Conservation (phyloP, 2,888 invertebrate species). For the Agrilus cyanescens region DNA sequence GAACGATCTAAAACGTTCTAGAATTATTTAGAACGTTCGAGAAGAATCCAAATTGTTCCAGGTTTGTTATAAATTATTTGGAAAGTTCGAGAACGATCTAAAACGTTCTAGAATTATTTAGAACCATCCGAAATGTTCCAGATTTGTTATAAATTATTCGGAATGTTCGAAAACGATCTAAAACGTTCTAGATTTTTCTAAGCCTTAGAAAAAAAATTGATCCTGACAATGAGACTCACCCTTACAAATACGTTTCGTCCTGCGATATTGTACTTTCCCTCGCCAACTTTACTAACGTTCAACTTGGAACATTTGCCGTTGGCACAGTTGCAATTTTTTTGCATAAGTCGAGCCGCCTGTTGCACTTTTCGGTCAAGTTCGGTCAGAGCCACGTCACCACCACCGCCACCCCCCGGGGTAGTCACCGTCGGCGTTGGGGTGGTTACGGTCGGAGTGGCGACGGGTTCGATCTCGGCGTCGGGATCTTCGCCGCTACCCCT, state of each 20-base stretch:
- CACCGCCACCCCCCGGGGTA: conserved; percentile 9
- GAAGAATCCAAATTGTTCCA: too few relatives aligned
- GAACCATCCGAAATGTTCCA: too few relatives aligned
- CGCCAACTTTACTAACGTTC: conserved; percentile 69
- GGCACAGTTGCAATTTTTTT: conserved; percentile 62
- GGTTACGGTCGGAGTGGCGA: conserved; percentile 3
- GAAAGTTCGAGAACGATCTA: too few relatives aligned
- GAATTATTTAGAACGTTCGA: too few relatives aligned
- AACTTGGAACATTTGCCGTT: conserved; percentile 59
- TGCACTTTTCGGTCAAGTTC: conserved; percentile 65
- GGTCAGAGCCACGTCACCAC: conserved; percentile 36
- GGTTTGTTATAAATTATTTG: too few relatives aligned
- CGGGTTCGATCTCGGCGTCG: conserved; percentile 45
- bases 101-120: too few relatives aligned
- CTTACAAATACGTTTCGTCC: conserved; percentile 79
- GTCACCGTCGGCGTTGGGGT: conserved; percentile 3
- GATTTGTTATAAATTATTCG: too few relatives aligned
- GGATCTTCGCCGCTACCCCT: conserved; percentile 58
- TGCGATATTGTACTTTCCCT: conserved; percentile 77
- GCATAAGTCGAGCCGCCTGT: conserved; percentile 57
- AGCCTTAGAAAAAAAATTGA: too few relatives aligned
- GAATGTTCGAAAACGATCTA: too few relatives aligned
- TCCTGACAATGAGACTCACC: conserved; percentile 41
- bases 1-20: too few relatives aligned
- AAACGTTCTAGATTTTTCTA: too few relatives aligned